phyloP scores from a whole-genome alignment of 2,797 vertebrate species.

The Enteromius anoplus region DNA sequence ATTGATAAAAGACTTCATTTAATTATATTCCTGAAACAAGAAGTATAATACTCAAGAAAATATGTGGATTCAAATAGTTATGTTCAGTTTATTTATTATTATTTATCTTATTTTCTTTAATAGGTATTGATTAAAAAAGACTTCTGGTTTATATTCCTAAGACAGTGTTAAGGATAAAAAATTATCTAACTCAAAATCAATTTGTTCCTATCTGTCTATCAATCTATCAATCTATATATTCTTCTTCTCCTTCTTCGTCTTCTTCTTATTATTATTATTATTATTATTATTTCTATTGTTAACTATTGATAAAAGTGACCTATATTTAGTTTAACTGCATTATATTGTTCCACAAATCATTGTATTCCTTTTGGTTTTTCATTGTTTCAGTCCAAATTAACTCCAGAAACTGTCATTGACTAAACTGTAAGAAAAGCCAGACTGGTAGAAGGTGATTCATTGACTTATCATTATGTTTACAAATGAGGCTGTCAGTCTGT shows the following conservation, averaged over 20 bases:
- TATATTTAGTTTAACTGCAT: not conserved
- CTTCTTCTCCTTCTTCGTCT: too few relatives aligned
- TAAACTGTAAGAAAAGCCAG: not conserved
- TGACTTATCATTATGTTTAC: conserved; percentile 53
- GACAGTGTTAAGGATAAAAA: not conserved
- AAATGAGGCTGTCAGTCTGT: conserved; percentile 51
- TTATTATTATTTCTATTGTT: not conserved
- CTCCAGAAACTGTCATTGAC: conserved; percentile 17
- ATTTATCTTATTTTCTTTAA: not conserved
- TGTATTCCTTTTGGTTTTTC: not conserved
- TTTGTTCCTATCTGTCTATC: not conserved
- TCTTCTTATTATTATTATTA: too few relatives aligned
- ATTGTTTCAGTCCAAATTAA: not conserved
- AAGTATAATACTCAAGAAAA: not conserved
- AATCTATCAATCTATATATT: too few relatives aligned
- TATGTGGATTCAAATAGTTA: not conserved
- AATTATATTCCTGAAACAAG: not conserved
- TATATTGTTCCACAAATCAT: not conserved
- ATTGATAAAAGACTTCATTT: not conserved
- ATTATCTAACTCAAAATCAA: not conserved
- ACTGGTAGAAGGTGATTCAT: conserved; percentile 48
- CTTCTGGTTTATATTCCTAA: too few relatives aligned
- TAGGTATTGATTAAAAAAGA: not conserved
- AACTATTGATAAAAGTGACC: not conserved
- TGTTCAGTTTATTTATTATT: not conserved